Evolutionary conservation across 2,888 invertebrate genomes (phyloP), one percentile per base, ranked within the genome.

Genomic region (Agrilus mali): DNA sequence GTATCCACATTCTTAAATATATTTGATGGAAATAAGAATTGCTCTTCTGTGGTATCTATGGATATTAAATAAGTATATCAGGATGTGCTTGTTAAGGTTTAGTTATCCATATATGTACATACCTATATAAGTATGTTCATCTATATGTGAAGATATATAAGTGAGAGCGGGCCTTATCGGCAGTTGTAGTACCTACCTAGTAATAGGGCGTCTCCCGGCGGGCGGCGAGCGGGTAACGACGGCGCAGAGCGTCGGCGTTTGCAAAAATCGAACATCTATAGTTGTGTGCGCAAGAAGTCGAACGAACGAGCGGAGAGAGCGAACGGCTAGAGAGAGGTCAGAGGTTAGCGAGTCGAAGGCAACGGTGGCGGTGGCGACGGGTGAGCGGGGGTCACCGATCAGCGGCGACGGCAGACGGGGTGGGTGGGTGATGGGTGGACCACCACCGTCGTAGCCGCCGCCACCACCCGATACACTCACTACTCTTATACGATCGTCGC

Each of bases 191-290:
- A 27, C 27, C 27, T 27, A 27, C 27, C 27, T 27, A 27, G 27
- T 27, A 27, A 27, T 27, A 50, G 51, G 50, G 50, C 50, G 50
- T 50, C 50, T 48, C 50, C 50, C 50, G 49, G 48, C 45, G 46
- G 47, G 15, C 31, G 32, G 47, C 41, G 41, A 16, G 32, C 43
- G 43, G 45, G 51, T 49, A 45, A 50, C 53, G 54, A 50, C 53
- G 27, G 27, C 50, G 54, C 55, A 57, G 55, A 51, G 56, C 55
- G 56, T 60, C 61, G 59, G 60, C 63, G 63, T 63, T 60, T 58
- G 57, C 63, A 65, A 65, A 65, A 65, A 66, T 66, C 66, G 66
- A 66, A 65, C 64, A 60, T 64, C 64, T 63, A 64, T 63, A 64
- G 59, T 61, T 57, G 53, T 56, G 58, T 59, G 63, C 64, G 63